Evolutionary conservation across 1,140 invertebrate species (phyloP).

Genomic region (Pristionchus pacificus): DNA sequence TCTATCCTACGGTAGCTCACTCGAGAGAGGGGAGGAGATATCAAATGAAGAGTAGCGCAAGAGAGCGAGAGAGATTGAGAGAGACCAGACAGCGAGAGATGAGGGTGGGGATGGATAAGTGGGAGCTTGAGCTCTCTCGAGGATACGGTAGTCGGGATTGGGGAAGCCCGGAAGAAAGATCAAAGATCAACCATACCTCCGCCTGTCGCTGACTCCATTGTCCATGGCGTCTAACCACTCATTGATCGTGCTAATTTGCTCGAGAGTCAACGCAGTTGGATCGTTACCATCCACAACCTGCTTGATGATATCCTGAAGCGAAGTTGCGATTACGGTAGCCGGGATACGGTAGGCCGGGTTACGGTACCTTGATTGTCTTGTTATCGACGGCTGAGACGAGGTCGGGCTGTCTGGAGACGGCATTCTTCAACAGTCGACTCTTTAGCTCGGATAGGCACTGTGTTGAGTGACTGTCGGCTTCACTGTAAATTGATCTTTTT

Average conservation of each 20-base stretch:
- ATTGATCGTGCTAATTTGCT: constrained; percentile 34
- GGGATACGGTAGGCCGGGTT: not conserved
- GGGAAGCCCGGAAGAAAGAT: not conserved
- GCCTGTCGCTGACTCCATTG: constrained; percentile 18
- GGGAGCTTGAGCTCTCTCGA: not conserved
- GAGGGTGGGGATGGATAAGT: not conserved
- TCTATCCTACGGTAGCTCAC: too few species aligned
- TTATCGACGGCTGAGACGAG: constrained; percentile 31
- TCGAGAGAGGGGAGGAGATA: constrained; percentile 2
- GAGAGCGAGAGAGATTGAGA: not conserved
- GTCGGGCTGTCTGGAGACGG: constrained; percentile 29
- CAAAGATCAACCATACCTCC: constrained; percentile 26
- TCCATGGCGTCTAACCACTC: constrained; percentile 37
- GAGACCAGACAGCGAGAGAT: not conserved
- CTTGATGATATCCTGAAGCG: constrained; percentile 34
- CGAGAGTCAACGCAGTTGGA: constrained; percentile 29
- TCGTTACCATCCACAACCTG: constrained; percentile 37
- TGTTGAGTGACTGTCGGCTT: constrained; percentile 15
- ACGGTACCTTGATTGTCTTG: constrained; percentile 32
- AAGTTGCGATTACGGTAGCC: not conserved
- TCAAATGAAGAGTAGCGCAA: constrained; percentile 3
- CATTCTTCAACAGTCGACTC: constrained; percentile 31
- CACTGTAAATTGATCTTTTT: too few species aligned
- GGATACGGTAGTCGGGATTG: not conserved
- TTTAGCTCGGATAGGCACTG: constrained; percentile 38